Percentiles rank a stretch among this genome's conserved stretches.
phyloP scores from a whole-genome alignment of 2,888 invertebrate genomes.

The Volucella inanis region DNA sequence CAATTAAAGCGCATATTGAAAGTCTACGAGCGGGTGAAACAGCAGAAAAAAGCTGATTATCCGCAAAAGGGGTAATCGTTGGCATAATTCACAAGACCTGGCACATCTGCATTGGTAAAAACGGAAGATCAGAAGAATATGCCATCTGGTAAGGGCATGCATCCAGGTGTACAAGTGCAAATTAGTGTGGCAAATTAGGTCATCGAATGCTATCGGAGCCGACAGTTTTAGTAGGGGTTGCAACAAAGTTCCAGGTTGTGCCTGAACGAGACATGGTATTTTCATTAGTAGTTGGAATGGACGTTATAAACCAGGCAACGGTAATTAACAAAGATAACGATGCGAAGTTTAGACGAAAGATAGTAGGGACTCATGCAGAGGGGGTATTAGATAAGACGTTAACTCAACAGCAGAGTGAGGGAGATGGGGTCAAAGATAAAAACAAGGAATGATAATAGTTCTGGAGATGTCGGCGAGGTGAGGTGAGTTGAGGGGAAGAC shows the following conservation, averaged over 20 bases:
- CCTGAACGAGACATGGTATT: neutral
- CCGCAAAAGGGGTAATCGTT: no score
- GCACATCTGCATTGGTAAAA: no score
- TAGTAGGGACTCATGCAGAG: neutral
- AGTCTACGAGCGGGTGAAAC: slow-evolving; percentile 30
- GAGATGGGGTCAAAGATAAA: no score
- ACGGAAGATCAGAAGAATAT: slow-evolving; percentile 11
- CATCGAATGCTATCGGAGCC: neutral
- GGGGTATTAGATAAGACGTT: neutral
- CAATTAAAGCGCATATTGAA: slow-evolving; percentile 42
- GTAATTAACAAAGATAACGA: neutral
- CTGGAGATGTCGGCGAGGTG: no score
- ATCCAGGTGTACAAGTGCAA: no score
- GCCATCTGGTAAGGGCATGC: no score
- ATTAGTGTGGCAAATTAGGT: slow-evolving; percentile 16
- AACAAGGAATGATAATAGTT: no score
- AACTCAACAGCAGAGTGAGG: neutral
- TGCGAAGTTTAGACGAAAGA: neutral
- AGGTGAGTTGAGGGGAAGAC: no score
- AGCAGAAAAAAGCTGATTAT: no score
- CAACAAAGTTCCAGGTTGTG: no score
- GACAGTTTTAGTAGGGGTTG: neutral
- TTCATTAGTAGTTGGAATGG: neutral
- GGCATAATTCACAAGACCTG: no score
- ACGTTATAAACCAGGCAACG: slow-evolving; percentile 5